A percentile compares a stretch with the other conserved stretches of the same genome.
Conservation (phyloP, 1,140 invertebrate species). For the Drosophila dunni region DNA sequence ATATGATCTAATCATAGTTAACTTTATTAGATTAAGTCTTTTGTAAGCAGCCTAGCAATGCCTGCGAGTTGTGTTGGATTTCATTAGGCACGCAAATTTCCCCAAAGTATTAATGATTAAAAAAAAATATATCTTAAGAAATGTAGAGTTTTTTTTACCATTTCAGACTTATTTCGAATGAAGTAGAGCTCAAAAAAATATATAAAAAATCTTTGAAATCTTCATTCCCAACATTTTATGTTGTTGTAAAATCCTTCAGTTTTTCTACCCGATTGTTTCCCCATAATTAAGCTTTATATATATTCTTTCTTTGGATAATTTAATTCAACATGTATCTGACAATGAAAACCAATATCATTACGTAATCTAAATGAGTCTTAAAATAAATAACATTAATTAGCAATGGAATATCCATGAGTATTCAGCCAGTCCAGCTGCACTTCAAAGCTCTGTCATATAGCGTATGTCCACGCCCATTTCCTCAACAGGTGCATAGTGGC, state of each 20-base stretch:
- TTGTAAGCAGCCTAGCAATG: not conserved
- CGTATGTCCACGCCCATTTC: slow-evolving; percentile 64
- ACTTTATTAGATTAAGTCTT: not conserved
- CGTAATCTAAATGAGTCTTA: not conserved
- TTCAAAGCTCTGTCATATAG: slow-evolving; percentile 41
- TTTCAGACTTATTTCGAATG: too few species aligned
- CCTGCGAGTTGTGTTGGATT: not conserved
- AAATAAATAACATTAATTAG: not conserved
- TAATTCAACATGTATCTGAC: too few species aligned
- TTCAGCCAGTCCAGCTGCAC: not conserved
- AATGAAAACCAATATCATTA: not conserved
- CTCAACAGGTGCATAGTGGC: slow-evolving; percentile 46
- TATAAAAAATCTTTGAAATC: too few species aligned
- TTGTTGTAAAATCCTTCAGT: too few species aligned
- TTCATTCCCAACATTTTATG: too few species aligned
- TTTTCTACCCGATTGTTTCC: not conserved
- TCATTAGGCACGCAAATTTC: too few species aligned
- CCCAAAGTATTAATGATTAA: too few species aligned
- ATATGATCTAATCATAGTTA: slow-evolving; percentile 3
- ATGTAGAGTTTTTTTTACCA: too few species aligned
- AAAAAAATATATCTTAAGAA: too few species aligned
- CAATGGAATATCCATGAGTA: not conserved
- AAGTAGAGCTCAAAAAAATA: too few species aligned
- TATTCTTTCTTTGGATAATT: not conserved
- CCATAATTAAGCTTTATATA: not conserved